Percentiles rank a stretch among this genome's conserved stretches.
Evolutionary conservation across 2,888 invertebrate genomes (phyloP).

Genomic region (Taenaris catops): DNA sequence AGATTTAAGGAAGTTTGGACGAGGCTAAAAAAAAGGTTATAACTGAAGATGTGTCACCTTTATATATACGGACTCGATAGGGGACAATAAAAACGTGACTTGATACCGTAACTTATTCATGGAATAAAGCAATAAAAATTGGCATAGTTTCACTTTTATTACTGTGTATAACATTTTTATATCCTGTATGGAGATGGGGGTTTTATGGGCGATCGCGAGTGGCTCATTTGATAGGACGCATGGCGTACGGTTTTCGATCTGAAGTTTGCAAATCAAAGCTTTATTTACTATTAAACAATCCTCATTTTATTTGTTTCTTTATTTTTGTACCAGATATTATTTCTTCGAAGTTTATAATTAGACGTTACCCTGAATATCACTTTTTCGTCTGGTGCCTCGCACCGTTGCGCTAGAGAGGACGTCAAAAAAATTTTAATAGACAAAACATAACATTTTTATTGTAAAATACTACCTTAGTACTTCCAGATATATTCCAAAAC

Average conservation of each 20-base stretch:
- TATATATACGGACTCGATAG: constrained; percentile 21
- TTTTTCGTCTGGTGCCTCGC: no score
- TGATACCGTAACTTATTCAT: constrained; percentile 25
- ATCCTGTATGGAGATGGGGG: constrained; percentile 16
- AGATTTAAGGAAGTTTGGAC: no score
- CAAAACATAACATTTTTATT: no score
- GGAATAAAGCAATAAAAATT: constrained; percentile 27
- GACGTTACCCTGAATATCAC: no score
- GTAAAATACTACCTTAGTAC: no score
- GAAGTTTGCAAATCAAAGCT: constrained; percentile 1
- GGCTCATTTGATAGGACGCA: constrained; percentile 10
- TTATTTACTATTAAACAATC: not conserved
- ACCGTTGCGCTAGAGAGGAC: no score
- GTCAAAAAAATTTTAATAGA: no score
- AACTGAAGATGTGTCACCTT: constrained; percentile 9
- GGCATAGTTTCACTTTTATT: constrained; percentile 28
- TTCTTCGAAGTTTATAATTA: no score
- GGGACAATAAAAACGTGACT: constrained; percentile 24
- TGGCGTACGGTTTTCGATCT: not conserved
- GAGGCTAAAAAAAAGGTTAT: not conserved
- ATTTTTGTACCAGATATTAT: no score
- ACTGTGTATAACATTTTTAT: constrained; percentile 24
- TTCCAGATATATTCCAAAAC: no score
- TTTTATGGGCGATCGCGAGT: constrained; percentile 15
- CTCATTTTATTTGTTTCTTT: no score